Base-by-base conservation (phyloP, 2,797 vertebrate genomes). In the Pseudomugil gertrudae region DNA sequence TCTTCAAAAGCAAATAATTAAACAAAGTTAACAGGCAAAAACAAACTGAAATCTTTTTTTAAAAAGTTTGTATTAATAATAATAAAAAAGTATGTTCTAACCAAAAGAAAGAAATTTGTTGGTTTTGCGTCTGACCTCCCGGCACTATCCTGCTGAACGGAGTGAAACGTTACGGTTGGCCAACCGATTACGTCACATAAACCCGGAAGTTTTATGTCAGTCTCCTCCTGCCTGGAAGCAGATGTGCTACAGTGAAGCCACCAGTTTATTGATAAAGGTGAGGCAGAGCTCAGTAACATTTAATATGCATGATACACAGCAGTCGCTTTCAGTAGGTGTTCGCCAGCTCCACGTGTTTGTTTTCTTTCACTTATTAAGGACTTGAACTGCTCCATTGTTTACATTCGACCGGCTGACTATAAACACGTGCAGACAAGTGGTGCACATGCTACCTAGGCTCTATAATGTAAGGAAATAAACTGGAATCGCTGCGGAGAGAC, bases 161-260 rank as follows among this genome's bases (percentile, higher is more conserved):
- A 63, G 86, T 43, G 83, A 87, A 84, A 87, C 64, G 45, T 80
- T 63, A 60, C 60, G 66, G 71, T 92, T 61, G 88, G 75, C 80
- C 90, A 91, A 83, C 89, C 43, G 1, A 45, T 87, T 85, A 21
- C 24, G 19, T 6, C 30, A 8, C 43, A 45, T 61, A 66, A 85
- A 87, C 80, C 91, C 92, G 93, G 92, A 92, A 92, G 85, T 87
- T 23, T 60, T 75, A 79, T 35, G 57, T 66, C 32, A 48, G 45
- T 57, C 69, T 68, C 50, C 52, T 48, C 52, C 35, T 73, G 73
- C n/a, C 50, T 79, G 60, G 36, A 69, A 65, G 57, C 60, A 58
- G 43, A 29, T 30, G 52, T 70, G 56, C 45, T 21, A 24, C 52
- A 47, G 17, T 74, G 35, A 74, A 58, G 23, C 57, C 55, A 70